These are phyloP conservation scores for Actinia equina DNA, from an alignment of 64 coral and sea anemone species.

Conservation along the genomic window DNA sequence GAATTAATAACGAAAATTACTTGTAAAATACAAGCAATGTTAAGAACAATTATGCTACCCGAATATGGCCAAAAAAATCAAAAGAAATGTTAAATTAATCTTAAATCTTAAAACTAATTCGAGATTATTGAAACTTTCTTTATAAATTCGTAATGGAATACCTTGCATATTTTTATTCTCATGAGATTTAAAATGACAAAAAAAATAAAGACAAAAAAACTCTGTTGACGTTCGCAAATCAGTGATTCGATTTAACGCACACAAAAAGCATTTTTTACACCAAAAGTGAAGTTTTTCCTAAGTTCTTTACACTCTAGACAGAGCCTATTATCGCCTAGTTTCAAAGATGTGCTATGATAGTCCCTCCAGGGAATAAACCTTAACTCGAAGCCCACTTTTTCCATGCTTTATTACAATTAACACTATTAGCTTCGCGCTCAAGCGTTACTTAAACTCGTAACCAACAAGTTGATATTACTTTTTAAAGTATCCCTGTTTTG, in stretches of 20 bases:
- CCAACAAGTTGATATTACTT: neutral
- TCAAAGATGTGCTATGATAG: neutral
- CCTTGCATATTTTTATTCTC: too few species aligned
- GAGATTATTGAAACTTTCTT: too few species aligned
- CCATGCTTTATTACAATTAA: neutral
- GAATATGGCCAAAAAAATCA: too few species aligned
- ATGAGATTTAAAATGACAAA: too few species aligned
- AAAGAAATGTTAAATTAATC: too few species aligned
- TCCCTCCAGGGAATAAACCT: neutral
- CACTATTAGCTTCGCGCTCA: neutral
- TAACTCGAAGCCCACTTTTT: neutral
- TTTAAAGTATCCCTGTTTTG: neutral
- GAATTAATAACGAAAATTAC: too few species aligned
- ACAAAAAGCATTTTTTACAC: neutral
- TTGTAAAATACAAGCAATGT: too few species aligned
- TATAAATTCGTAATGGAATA: too few species aligned
- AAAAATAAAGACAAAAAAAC: too few species aligned
- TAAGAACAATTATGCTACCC: too few species aligned
- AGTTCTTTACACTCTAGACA: neutral
- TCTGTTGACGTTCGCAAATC: neutral
- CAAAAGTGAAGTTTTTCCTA: constrained; percentile 11
- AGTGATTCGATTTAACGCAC: neutral
- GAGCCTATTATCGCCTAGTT: neutral
- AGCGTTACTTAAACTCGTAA: neutral
- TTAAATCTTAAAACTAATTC: too few species aligned